phyloP scores from a whole-genome alignment of 2,797 vertebrate species.

The Nyctalus aviator region DNA sequence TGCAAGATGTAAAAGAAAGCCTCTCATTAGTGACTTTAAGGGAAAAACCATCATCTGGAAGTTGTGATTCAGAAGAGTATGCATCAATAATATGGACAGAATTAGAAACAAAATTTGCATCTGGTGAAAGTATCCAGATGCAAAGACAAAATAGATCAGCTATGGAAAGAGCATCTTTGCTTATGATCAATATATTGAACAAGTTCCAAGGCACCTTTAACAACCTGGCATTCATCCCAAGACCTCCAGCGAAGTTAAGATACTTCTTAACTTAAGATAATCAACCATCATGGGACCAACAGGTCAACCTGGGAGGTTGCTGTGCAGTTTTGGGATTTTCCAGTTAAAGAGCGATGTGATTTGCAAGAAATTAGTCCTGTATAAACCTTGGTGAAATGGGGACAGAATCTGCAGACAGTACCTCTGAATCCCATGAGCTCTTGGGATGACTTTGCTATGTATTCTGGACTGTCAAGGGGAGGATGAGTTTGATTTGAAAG shows the following conservation, averaged over 20 bases:
- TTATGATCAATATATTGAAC: constrained; percentile 92
- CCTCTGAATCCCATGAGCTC: constrained; percentile 84
- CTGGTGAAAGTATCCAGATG: constrained; percentile 91
- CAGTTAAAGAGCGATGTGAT: constrained; percentile 85
- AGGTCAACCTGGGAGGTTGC: constrained; percentile 94
- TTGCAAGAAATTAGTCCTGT: constrained; percentile 89
- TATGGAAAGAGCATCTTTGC: constrained; percentile 93
- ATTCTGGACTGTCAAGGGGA: constrained; percentile 79
- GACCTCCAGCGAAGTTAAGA: constrained; percentile 93
- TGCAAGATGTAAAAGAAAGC: constrained; percentile 92
- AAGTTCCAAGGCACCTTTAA: constrained; percentile 93
- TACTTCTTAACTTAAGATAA: constrained; percentile 87
- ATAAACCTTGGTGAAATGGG: constrained; percentile 93
- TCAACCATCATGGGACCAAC: constrained; percentile 94
- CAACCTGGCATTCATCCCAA: constrained; percentile 92
- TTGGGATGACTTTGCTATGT: constrained; percentile 82
- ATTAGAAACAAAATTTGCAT: constrained; percentile 92
- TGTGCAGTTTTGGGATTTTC: constrained; percentile 92
- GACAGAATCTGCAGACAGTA: constrained; percentile 89
- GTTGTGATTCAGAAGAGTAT: constrained; percentile 92
- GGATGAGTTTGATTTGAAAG: constrained; percentile 83
- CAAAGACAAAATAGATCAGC: constrained; percentile 93
- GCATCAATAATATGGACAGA: constrained; percentile 84
- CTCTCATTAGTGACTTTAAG: constrained; percentile 89
- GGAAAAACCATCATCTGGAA: constrained; percentile 92